Percentiles rank a stretch among this genome's conserved stretches.
phyloP scores from a whole-genome alignment of 2,888 invertebrate genomes.

The Tachina lurida region DNA sequence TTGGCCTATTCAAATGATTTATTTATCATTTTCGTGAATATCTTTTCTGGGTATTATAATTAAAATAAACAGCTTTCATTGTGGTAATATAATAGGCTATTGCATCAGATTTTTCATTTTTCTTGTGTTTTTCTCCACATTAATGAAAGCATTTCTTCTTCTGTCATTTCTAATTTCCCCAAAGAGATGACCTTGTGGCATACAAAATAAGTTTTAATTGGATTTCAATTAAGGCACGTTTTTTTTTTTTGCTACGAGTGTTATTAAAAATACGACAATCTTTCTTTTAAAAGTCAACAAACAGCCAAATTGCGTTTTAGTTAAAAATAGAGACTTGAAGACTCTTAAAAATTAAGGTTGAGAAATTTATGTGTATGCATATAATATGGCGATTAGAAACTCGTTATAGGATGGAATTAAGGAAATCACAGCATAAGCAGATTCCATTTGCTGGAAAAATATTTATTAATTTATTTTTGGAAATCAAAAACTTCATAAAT shows the following conservation, averaged over 20 bases:
- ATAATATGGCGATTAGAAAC: too few species aligned
- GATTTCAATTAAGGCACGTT: constrained; percentile 65
- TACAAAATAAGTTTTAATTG: constrained; percentile 59
- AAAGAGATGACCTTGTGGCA: constrained; percentile 65
- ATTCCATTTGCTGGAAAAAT: too few species aligned
- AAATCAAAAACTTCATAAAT: too few species aligned
- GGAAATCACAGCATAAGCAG: too few species aligned
- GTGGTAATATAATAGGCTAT: constrained; percentile 58
- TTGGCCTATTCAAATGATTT: constrained; percentile 56
- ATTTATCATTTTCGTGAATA: constrained; percentile 62
- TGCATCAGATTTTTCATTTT: constrained; percentile 7
- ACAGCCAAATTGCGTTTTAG: not conserved
- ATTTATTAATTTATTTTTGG: too few species aligned
- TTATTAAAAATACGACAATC: constrained; percentile 12
- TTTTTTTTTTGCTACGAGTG: not conserved
- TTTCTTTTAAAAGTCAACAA: not conserved
- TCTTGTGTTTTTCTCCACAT: not conserved
- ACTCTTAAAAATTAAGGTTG: too few species aligned
- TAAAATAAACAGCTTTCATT: constrained; percentile 60
- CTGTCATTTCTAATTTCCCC: constrained; percentile 62
- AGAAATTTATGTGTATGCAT: too few species aligned
- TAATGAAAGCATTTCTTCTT: constrained; percentile 29
- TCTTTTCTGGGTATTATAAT: constrained; percentile 58
- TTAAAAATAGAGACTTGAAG: not conserved
- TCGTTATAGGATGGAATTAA: too few species aligned